These are phyloP conservation scores for Vespertilio murinus DNA, from an alignment of 2,797 vertebrate genomes.

Conservation along the genomic window DNA sequence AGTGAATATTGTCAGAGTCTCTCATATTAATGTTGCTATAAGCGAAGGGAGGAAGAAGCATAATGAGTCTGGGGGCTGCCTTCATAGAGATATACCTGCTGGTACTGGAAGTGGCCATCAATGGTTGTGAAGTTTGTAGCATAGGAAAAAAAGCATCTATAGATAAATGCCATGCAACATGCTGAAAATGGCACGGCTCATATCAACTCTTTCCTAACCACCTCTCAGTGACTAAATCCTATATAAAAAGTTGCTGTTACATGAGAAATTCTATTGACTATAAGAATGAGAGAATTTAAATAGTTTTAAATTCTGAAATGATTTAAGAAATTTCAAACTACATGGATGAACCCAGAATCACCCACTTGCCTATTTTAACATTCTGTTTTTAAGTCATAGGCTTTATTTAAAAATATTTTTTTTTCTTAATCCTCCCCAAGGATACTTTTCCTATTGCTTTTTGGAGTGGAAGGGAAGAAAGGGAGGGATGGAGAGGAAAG, in stretches of 20 bases:
- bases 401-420: no score
- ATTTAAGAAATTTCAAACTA: not conserved
- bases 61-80: not conserved
- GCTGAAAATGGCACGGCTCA: not conserved
- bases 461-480: no score
- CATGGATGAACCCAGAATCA: not conserved
- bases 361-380: not conserved
- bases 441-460: no score
- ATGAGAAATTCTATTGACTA: not conserved
- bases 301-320: not conserved
- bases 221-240: not conserved
- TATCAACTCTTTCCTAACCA: not conserved
- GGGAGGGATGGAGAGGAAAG: no score
- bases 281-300: not conserved
- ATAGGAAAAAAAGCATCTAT: not conserved
- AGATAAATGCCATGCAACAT: not conserved
- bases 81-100: not conserved
- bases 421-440: no score
- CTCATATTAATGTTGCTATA: not conserved
- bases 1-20: not conserved
- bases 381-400: not conserved
- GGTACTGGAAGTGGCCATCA: not conserved
- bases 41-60: not conserved
- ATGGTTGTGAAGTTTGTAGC: not conserved
- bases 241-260: not conserved